A percentile compares a stretch with the other conserved stretches of the same genome.
Evolutionary conservation across 2,888 invertebrate species (phyloP).

Genomic region (Drosophila anceps): DNA sequence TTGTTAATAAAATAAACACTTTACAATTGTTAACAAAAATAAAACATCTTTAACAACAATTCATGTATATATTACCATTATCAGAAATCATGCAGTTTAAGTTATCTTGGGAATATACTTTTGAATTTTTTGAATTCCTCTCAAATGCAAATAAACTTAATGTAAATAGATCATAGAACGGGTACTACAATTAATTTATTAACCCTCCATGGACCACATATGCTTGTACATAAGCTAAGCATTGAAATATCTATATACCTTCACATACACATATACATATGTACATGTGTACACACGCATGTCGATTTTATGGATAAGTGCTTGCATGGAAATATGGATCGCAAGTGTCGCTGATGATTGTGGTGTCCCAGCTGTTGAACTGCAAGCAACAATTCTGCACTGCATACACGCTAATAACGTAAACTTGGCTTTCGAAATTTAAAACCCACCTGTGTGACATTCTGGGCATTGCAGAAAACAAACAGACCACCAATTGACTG

Average conservation of each 20-base stretch:
- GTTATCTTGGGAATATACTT: constrained; percentile 22
- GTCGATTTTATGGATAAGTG: constrained; percentile 12
- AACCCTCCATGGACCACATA: constrained; percentile 20
- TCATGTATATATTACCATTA: constrained; percentile 29
- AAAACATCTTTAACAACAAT: constrained; percentile 25
- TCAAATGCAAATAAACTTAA: background rate
- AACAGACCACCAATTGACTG: constrained; percentile 90
- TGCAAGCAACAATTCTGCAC: constrained; percentile 28
- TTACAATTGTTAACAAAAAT: constrained; percentile 5
- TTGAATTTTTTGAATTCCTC: constrained; percentile 2
- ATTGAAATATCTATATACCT: constrained; percentile 10
- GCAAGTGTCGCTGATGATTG: constrained; percentile 40
- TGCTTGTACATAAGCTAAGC: constrained; percentile 48
- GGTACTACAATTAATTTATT: constrained; percentile 15
- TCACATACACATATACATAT: background rate
- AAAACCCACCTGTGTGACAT: constrained; percentile 69
- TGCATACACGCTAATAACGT: constrained; percentile 39
- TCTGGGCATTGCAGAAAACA: constrained; percentile 84
- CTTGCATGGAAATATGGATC: constrained; percentile 23
- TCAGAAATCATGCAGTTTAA: constrained; percentile 61
- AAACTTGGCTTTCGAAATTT: constrained; percentile 59
- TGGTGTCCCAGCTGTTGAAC: constrained; percentile 50
- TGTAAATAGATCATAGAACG: constrained; percentile 28
- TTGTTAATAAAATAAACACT: background rate
- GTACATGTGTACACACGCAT: constrained; percentile 28